A percentile compares a stretch with the other conserved stretches of the same genome.
Conservation (phyloP, 2,113 vertebrate genomes). For the Noctilio leporinus region DNA sequence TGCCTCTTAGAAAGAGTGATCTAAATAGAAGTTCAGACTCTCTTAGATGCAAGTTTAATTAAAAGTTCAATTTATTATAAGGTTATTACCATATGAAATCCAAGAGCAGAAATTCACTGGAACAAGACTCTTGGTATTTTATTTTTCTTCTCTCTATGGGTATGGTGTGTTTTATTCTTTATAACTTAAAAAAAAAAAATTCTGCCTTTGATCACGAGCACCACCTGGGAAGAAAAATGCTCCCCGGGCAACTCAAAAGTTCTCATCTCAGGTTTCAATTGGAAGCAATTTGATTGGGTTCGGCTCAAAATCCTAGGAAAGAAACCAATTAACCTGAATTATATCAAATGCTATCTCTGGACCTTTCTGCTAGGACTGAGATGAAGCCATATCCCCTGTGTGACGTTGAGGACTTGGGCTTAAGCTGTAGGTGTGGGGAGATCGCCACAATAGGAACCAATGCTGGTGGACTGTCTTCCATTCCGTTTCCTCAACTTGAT, state of each 20-base stretch:
- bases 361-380: not conserved
- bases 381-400: not conserved
- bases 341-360: not conserved
- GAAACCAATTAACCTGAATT: not conserved
- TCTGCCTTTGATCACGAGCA: not conserved
- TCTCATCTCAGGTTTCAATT: not conserved
- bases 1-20: not conserved
- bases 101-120: not conserved
- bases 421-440: too few species aligned
- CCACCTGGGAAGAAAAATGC: not conserved
- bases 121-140: not conserved
- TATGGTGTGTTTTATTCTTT: not conserved
- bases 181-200: not conserved
- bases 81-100: not conserved
- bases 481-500: not conserved
- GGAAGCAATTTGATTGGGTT: not conserved
- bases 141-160: not conserved
- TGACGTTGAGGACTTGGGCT: accelerated
- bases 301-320: not conserved
- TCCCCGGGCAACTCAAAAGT: not conserved
- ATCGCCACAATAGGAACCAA: not conserved
- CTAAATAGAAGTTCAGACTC: not conserved
- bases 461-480: not conserved
- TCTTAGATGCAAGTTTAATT: not conserved
- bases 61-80: slow-evolving; percentile 19